These are phyloP conservation scores for Agelastica alni DNA, from an alignment of 2,888 invertebrate genomes.

Conservation along the genomic window DNA sequence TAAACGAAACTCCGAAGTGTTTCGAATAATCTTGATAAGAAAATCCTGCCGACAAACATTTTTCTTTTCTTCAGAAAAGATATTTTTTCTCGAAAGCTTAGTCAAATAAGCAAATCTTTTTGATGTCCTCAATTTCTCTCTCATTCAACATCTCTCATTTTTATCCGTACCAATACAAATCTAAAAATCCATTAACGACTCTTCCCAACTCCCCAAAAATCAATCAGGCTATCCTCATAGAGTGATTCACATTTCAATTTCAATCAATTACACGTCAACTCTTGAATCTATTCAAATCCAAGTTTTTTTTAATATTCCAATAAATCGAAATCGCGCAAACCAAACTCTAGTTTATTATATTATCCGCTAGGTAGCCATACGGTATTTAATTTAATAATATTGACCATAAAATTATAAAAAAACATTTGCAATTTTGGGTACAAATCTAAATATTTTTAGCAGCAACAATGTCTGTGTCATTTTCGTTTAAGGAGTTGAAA, in stretches of 20 bases:
- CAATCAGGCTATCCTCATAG: conserved; percentile 6
- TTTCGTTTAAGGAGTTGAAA: no score
- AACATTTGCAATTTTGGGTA: no score
- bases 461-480: no score
- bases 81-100: no score
- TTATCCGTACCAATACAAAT: conserved; percentile 1
- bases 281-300: conserved; percentile 2
- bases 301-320: not conserved
- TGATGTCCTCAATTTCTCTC: not conserved
- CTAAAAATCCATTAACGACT: conserved; percentile 1
- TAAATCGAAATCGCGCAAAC: not conserved
- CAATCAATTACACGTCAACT: conserved; percentile 18
- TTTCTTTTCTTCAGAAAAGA: no score
- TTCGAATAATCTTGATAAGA: no score
- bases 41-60: no score
- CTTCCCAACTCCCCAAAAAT: not conserved
- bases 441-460: no score
- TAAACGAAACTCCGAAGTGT: no score
- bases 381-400: no score
- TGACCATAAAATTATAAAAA: no score
- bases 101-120: not conserved
- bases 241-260: conserved; percentile 5
- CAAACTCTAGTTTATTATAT: not conserved
- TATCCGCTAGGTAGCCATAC: no score
- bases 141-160: not conserved